phyloP scores from a whole-genome alignment of 2,113 vertebrate species.

The Myiagra hebetior region DNA sequence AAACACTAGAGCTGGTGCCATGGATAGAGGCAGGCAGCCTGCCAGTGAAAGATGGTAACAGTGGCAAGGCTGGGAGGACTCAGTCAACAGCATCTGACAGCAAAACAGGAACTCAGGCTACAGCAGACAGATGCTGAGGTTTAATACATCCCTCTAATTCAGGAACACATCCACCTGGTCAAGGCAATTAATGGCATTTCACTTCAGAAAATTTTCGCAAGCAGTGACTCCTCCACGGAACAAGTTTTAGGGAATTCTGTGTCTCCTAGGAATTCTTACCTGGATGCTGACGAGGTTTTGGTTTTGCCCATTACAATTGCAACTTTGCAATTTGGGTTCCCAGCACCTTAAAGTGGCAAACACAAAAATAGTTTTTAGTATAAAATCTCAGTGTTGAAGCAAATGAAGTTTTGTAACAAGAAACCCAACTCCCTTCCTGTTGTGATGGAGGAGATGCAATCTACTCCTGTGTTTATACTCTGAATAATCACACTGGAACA shows the following conservation, averaged over 20 bases:
- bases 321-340: slow-evolving; percentile 84
- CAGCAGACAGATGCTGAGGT: neutral
- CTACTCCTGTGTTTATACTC: neutral
- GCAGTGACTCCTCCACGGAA: neutral
- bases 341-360: slow-evolving; percentile 80
- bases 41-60: neutral
- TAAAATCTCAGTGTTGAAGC: neutral
- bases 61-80: neutral
- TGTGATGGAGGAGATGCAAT: neutral
- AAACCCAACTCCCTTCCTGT: neutral
- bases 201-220: neutral
- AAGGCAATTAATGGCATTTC: neutral
- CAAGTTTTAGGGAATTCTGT: neutral
- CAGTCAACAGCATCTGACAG: neutral
- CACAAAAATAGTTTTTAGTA: neutral
- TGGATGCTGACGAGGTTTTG: slow-evolving; percentile 57
- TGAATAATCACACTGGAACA: neutral
- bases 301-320: slow-evolving; percentile 89
- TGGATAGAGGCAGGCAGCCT: neutral
- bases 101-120: neutral
- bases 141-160: neutral
- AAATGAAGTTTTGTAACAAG: neutral
- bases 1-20: neutral
- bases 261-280: slow-evolving; percentile 67
- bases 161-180: neutral